Evolutionary conservation across 2,113 vertebrate species (phyloP).

Genomic region (Phalacrocorax aristotelis): DNA sequence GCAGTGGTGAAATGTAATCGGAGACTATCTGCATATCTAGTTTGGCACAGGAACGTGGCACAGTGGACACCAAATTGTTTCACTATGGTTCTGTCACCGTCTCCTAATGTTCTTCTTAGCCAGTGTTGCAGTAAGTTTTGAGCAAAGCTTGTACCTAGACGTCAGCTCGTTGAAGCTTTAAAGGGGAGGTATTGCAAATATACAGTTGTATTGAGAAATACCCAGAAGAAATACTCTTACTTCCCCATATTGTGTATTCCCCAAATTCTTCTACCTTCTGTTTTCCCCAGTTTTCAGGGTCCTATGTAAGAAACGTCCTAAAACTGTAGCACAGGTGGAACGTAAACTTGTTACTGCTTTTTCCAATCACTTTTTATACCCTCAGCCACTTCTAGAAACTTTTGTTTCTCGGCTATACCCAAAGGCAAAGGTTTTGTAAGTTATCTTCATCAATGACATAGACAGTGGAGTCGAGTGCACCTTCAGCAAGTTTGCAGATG

Average conservation of each 20-base stretch:
- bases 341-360: neutral
- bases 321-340: neutral
- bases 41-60: neutral
- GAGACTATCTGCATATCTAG: neutral
- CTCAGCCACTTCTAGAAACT: neutral
- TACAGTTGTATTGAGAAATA: neutral
- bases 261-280: neutral
- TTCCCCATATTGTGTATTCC: neutral
- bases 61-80: neutral
- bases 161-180: neutral
- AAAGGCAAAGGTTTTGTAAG: neutral
- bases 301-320: neutral
- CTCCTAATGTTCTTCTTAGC: neutral
- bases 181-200: neutral
- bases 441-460: neutral
- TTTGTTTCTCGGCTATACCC: neutral
- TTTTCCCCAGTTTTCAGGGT: neutral
- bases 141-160: rapidly evolving
- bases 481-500: neutral
- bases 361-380: neutral
- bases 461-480: neutral
- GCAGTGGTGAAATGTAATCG: neutral
- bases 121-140: neutral
- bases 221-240: neutral
- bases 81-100: neutral